A percentile compares a stretch with the other conserved stretches of the same genome.
phyloP scores from a whole-genome alignment of 2,797 vertebrate species.

The Sphenodon punctatus region DNA sequence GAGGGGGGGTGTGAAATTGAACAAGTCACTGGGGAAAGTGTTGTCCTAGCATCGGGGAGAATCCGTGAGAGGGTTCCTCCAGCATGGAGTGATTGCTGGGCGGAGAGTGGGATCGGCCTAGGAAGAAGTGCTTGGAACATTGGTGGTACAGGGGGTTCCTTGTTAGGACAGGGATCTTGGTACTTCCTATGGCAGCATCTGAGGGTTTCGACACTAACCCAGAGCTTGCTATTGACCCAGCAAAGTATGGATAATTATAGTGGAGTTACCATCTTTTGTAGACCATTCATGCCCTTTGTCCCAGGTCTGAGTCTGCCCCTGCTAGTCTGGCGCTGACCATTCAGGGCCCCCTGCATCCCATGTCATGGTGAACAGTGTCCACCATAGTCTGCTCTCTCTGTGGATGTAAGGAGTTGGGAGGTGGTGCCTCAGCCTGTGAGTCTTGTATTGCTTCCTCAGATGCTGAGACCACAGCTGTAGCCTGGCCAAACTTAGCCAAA shows the following conservation, averaged over 20 bases:
- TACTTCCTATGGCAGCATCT: too few species aligned
- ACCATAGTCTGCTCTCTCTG: too few species aligned
- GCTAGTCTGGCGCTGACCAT: background rate
- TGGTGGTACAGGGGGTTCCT: too few species aligned
- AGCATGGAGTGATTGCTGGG: too few species aligned
- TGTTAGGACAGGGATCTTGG: too few species aligned
- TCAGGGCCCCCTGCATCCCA: background rate
- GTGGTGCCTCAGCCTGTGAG: rapidly evolving
- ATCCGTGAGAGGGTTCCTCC: background rate
- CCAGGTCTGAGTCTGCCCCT: background rate
- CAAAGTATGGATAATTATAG: background rate
- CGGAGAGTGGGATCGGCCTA: too few species aligned
- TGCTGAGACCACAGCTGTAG: slow-evolving; percentile 81
- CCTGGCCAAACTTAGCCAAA: slow-evolving; percentile 84
- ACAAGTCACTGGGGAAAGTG: background rate
- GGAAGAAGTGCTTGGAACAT: too few species aligned
- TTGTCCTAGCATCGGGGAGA: background rate
- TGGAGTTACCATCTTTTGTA: background rate
- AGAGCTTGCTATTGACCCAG: background rate
- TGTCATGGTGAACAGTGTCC: too few species aligned
- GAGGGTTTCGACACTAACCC: background rate
- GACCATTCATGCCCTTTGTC: background rate
- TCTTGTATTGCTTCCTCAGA: slow-evolving; percentile 69
- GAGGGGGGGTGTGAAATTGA: rapidly evolving
- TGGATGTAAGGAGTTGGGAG: rapidly evolving